A percentile compares a stretch with the other conserved stretches of the same genome.
Evolutionary conservation across 2,888 invertebrate genomes (phyloP).

Genomic region (Apotomis turbidana): DNA sequence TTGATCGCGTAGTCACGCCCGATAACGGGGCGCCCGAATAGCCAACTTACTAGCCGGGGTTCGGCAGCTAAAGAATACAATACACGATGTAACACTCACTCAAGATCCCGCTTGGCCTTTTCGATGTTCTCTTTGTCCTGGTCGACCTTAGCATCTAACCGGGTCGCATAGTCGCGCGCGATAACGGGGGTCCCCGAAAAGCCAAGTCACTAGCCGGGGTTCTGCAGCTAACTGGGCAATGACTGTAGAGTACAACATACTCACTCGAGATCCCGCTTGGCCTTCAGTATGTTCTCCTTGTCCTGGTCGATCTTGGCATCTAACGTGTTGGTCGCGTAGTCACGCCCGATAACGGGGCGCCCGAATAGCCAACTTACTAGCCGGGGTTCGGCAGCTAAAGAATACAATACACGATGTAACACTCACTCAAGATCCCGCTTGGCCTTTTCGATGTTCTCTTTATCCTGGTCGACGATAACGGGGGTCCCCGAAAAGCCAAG

Average conservation of each 20-base stretch:
- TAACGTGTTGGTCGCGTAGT: constrained; percentile 80
- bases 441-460: constrained; percentile 58
- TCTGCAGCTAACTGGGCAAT: too few species aligned
- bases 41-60: constrained; percentile 78
- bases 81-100: constrained; percentile 84
- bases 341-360: constrained; percentile 90
- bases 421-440: constrained; percentile 85
- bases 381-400: too few species aligned
- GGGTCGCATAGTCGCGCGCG: too few species aligned
- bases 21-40: constrained; percentile 91
- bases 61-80: too few species aligned
- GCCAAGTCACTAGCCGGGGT: too few species aligned
- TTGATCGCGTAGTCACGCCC: constrained; percentile 88
- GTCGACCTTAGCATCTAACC: too few species aligned
- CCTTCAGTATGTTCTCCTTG: constrained; percentile 81
- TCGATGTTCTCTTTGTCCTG: background rate
- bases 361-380: constrained; percentile 87
- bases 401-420: too few species aligned
- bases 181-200: too few species aligned
- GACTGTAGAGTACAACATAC: constrained; percentile 47
- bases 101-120: constrained; percentile 83
- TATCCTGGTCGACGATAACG: too few species aligned
- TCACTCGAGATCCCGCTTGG: constrained; percentile 85
- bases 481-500: too few species aligned
- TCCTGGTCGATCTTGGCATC: constrained; percentile 86